Base-by-base conservation (phyloP, 37 sponge, comb jelly and placozoan species). In the Diacarnus erythraeanus region DNA sequence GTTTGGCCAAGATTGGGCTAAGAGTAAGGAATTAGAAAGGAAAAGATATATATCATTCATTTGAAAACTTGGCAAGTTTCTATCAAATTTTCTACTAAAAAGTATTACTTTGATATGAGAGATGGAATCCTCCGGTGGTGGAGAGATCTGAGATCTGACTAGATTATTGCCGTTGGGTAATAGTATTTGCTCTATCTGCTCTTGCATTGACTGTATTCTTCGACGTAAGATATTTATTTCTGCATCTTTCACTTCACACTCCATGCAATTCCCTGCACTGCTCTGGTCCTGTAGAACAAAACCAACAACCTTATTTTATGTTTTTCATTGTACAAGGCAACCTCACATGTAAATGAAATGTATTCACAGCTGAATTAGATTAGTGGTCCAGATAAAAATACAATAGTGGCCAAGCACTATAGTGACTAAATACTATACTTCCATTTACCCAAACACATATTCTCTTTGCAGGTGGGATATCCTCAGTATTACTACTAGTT, bases 231-330 rank as follows among this genome's bases (percentile, higher is more conserved):
- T 71, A 18, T 64, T 41, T 4, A 86, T 79, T 40, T 86, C 86
- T 38, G 80, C 74, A 64, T 79, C 75, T 29, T 86, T 86, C 69
- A 79, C 68, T 22, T 74, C 74, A 66, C 86, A 86, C 69, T 79
- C 72, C 29, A 67, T 29, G 26, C 86, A 86, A 37, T n/a, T 38
- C 61, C 43, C 57, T 12, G 39, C 0, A 38, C 36, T 68, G 15
- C 12, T 47, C 51, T 47, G 51, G 12, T 47, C 51, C 51, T 47
- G 12, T 12, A 47, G 6, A n/a, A n/a, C n/a, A n/a, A n/a, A n/a
- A n/a, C n/a, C n/a, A n/a, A n/a, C n/a, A n/a, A n/a, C n/a, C n/a
- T n/a, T n/a, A n/a, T n/a, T n/a, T n/a, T n/a, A n/a, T n/a, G n/a
- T n/a, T n/a, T n/a, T n/a, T n/a, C n/a, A n/a, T n/a, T n/a, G n/a